These are phyloP conservation scores for Zoanthus solanderi DNA, from an alignment of 92 coral and sea anemone genomes.

Conservation along the genomic window DNA sequence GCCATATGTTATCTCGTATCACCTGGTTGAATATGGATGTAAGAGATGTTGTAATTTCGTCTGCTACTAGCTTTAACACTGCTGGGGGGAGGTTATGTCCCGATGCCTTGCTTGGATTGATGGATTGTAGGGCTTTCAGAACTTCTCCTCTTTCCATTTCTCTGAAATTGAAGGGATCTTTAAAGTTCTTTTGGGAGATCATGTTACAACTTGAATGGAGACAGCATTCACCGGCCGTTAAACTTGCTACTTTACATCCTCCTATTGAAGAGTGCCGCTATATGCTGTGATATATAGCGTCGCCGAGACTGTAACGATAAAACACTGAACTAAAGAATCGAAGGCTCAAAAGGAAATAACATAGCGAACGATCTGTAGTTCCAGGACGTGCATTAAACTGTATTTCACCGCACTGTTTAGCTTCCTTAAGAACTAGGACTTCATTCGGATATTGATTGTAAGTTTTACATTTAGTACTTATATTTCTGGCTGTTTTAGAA, in stretches of 20 bases:
- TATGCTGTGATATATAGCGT: no score
- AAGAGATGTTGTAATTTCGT: constrained; percentile 41
- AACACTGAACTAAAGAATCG: no score
- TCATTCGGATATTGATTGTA: no score
- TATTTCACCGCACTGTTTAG: no score
- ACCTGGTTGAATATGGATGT: constrained; percentile 49
- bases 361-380: no score
- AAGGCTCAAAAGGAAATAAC: no score
- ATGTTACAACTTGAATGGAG: constrained; percentile 37
- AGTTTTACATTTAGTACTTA: no score
- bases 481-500: no score
- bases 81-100: constrained; percentile 52
- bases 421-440: no score
- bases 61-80: constrained; percentile 50
- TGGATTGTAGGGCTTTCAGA: constrained; percentile 17
- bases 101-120: constrained; percentile 38
- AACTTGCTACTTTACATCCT: neutral
- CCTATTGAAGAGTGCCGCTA: neutral
- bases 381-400: no score
- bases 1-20: constrained; percentile 36
- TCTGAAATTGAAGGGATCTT: constrained; percentile 56
- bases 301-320: no score
- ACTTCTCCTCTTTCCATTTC: constrained; percentile 28
- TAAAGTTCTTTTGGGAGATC: constrained; percentile 27
- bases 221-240: constrained; percentile 26